phyloP scores from a whole-genome alignment of 2,888 invertebrate genomes.

The Rhingia rostrata region DNA sequence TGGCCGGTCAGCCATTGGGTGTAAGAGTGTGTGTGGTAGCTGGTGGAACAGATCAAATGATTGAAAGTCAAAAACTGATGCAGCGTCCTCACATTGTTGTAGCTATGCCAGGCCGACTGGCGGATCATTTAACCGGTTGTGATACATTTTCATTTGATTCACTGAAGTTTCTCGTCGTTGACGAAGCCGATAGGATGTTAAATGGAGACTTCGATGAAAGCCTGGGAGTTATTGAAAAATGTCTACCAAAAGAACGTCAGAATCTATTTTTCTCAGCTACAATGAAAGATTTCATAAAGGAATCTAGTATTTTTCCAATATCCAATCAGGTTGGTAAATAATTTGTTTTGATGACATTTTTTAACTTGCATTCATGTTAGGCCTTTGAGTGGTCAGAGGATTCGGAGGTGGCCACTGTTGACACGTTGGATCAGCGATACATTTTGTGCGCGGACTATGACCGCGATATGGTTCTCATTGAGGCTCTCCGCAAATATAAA shows the following conservation, averaged over 20 bases:
- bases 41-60: conserved; percentile 97
- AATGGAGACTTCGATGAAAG: conserved; percentile 93
- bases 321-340: conserved; percentile 85
- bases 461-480: conserved; percentile 95
- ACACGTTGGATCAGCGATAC: conserved; percentile 94
- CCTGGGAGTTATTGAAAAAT: conserved; percentile 90
- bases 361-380: conserved; percentile 71
- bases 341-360: neutral
- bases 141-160: conserved; percentile 91
- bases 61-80: conserved; percentile 92
- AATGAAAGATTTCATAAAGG: conserved; percentile 91
- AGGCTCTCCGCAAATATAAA: conserved; percentile 90
- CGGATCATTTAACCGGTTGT: conserved; percentile 95
- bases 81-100: conserved; percentile 96
- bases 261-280: conserved; percentile 97
- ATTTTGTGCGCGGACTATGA: conserved; percentile 95
- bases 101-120: conserved; percentile 97
- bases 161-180: conserved; percentile 94
- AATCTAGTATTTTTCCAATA: conserved; percentile 86
- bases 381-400: conserved; percentile 87
- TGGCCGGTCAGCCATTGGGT: conserved; percentile 94
- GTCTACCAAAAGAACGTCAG: conserved; percentile 91
- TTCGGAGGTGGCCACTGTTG: conserved; percentile 91
- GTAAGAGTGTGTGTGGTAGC: conserved; percentile 93
- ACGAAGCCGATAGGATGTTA: conserved; percentile 94